phyloP scores from a whole-genome alignment of 2,113 vertebrate species.

The Grammomys dolichurus region DNA sequence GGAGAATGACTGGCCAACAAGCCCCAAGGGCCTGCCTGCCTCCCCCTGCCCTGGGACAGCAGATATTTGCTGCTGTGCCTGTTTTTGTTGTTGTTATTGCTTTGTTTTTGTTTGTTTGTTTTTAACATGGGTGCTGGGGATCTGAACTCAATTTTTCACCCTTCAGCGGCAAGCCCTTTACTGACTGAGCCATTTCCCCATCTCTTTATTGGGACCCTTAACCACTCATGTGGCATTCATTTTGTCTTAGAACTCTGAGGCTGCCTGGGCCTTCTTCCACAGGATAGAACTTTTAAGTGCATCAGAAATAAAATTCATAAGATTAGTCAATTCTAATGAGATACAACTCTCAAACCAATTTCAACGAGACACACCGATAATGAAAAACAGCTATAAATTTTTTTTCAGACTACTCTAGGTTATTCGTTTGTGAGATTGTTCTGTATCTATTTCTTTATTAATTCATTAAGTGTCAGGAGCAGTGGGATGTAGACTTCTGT shows the following conservation, averaged over 20 bases:
- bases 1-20: not conserved
- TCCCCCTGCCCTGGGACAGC: not conserved
- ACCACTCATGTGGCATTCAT: not conserved
- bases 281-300: conserved; percentile 9
- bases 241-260: not conserved
- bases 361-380: not conserved
- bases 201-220: not conserved
- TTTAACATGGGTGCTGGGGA: not conserved
- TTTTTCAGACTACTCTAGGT: not conserved
- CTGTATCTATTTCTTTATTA: not conserved
- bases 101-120: too few relatives aligned
- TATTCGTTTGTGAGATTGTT: not conserved
- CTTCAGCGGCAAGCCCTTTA: too few relatives aligned
- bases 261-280: not conserved
- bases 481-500: not conserved
- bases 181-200: not conserved
- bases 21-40: not conserved
- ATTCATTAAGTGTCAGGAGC: not conserved
- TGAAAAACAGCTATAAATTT: not conserved
- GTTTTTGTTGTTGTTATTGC: not conserved
- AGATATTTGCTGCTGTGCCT: not conserved
- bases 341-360: conserved; percentile 5
- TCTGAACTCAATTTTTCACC: not conserved
- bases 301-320: not conserved
- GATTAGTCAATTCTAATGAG: not conserved